Conservation (phyloP, 1,140 invertebrate genomes). For the Diorhabda elongata region DNA sequence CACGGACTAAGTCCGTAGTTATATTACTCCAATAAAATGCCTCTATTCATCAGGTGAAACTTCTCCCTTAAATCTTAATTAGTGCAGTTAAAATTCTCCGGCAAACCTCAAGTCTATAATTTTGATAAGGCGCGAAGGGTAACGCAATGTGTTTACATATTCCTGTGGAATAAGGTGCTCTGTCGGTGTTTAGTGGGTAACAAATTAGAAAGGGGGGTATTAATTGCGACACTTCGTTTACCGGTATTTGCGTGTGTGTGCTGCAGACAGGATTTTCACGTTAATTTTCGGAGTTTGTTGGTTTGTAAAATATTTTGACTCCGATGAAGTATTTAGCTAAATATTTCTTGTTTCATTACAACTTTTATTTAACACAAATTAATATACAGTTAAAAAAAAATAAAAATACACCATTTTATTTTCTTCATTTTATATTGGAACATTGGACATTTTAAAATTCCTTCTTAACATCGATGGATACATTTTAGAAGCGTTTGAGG, state of each 20-base stretch:
- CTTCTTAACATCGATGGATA: too few species aligned
- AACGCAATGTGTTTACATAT: conserved; percentile 39
- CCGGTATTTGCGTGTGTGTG: conserved; percentile 4
- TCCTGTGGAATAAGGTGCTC: conserved; percentile 35
- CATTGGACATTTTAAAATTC: too few species aligned
- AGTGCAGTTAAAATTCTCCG: conserved; percentile 29
- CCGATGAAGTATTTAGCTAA: too few species aligned
- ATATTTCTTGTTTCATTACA: too few species aligned
- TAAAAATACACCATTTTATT: too few species aligned
- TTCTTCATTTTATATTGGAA: too few species aligned
- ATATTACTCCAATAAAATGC: background rate
- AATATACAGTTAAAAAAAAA: too few species aligned
- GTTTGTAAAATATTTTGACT: background rate
- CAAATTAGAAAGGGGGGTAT: conserved; percentile 37
- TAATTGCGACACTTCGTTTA: conserved; percentile 29
- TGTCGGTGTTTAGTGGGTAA: conserved; percentile 24
- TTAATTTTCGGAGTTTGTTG: background rate
- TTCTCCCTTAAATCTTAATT: conserved; percentile 25
- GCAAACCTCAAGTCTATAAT: conserved; percentile 32
- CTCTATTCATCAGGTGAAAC: conserved; percentile 22
- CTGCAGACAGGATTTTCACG: background rate
- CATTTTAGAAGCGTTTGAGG: too few species aligned
- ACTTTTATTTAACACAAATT: too few species aligned
- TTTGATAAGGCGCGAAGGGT: conserved; percentile 33
- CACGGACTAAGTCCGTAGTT: background rate